Conservation (phyloP, 2,888 invertebrate genomes). For the Rhagium mordax region DNA sequence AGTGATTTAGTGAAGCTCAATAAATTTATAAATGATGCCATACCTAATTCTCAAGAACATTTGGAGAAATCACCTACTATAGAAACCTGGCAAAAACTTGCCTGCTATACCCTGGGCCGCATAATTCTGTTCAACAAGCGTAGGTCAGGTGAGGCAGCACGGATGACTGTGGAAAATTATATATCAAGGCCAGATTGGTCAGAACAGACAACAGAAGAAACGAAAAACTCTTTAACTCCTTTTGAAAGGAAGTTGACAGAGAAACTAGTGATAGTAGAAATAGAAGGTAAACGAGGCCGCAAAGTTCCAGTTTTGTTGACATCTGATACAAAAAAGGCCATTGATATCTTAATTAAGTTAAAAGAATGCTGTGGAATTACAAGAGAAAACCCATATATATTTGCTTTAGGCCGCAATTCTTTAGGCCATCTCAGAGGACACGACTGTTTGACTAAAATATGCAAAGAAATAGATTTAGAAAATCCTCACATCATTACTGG, state of each 20-base stretch:
- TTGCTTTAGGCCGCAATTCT: neutral
- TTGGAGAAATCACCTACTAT: neutral
- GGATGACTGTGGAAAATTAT: constrained; percentile 37
- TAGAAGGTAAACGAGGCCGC: neutral
- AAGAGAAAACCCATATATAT: neutral
- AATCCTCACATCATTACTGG: constrained; percentile 38
- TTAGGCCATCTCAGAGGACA: neutral
- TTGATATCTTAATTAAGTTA: neutral
- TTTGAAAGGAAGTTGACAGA: constrained; percentile 36
- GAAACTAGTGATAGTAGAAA: constrained; percentile 10
- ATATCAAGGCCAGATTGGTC: constrained; percentile 34
- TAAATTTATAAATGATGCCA: constrained; percentile 34
- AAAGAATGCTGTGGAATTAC: neutral
- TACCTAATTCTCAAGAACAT: neutral
- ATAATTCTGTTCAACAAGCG: constrained; percentile 45
- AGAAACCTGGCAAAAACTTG: constrained; percentile 9
- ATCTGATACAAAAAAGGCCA: neutral
- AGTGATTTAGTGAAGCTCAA: constrained; percentile 37
- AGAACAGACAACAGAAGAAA: constrained; percentile 24
- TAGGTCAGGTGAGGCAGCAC: constrained; percentile 38
- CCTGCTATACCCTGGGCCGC: neutral
- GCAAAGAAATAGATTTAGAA: constrained; percentile 34
- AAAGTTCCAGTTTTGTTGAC: neutral
- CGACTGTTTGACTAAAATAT: constrained; percentile 31
- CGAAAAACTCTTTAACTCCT: constrained; percentile 28